Percentiles rank a stretch among this genome's conserved stretches.
Evolutionary conservation across 2,113 vertebrate genomes (phyloP).

Genomic region (Anser brachyrhynchus): DNA sequence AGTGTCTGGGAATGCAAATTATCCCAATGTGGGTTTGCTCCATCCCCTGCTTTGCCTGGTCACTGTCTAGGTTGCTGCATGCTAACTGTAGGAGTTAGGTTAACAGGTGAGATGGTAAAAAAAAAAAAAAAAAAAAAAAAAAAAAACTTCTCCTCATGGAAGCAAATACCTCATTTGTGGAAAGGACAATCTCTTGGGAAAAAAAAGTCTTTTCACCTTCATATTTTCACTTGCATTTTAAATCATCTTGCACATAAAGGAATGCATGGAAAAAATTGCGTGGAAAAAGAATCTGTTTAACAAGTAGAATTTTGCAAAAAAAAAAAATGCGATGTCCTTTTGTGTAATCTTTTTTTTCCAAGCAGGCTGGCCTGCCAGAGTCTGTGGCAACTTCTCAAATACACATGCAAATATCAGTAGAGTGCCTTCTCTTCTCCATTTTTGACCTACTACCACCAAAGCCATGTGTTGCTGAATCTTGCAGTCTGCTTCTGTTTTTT

Average conservation of each 20-base stretch:
- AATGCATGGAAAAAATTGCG: neutral
- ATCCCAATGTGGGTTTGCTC: neutral
- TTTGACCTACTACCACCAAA: neutral
- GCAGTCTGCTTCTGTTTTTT: neutral
- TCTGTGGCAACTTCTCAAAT: neutral
- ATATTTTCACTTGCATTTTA: neutral
- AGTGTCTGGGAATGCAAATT: neutral
- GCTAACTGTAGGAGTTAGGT: neutral
- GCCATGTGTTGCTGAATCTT: neutral
- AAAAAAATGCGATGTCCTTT: neutral
- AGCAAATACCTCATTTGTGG: neutral
- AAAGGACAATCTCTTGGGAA: neutral
- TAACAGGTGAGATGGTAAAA: fast-evolving
- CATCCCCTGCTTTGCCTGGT: neutral
- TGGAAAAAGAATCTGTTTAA: neutral
- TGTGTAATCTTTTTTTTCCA: neutral
- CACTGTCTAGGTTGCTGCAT: neutral
- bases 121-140: neutral
- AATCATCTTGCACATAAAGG: neutral
- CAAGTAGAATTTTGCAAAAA: neutral
- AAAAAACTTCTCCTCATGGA: neutral
- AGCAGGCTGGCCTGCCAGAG: neutral
- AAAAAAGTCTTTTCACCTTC: neutral
- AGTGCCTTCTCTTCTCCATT: neutral
- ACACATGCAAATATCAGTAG: neutral